A percentile compares a stretch with the other conserved stretches of the same genome.
These are phyloP conservation scores for Maccullochella peelii DNA, from an alignment of 2,113 vertebrate genomes.

Conservation along the genomic window DNA sequence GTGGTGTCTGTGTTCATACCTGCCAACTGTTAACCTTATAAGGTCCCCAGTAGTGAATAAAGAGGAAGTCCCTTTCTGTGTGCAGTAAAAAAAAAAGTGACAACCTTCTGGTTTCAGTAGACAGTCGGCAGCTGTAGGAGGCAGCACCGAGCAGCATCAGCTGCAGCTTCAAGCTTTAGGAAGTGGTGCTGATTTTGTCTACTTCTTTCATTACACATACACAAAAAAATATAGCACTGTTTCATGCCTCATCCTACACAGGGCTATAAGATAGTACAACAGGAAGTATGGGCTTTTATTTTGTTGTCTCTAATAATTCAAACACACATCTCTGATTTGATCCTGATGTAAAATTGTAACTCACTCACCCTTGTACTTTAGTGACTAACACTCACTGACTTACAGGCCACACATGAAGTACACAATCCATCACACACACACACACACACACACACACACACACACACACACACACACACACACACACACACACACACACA, in stretches of 20 bases:
- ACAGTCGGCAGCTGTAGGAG: constrained; percentile 53
- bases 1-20: constrained; percentile 43
- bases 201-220: constrained; percentile 11
- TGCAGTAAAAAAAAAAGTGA: constrained; percentile 39
- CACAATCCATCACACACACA: constrained; percentile 4
- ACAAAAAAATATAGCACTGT: neutral
- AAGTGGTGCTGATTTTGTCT: constrained; percentile 59
- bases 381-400: neutral
- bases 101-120: constrained; percentile 44
- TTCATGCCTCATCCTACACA: neutral
- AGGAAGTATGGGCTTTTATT: constrained; percentile 32
- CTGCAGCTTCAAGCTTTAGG: constrained; percentile 35
- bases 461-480: constrained; percentile 31
- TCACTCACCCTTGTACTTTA: neutral
- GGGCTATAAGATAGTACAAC: neutral
- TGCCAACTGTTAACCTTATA: constrained; percentile 76
- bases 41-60: constrained; percentile 56
- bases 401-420: neutral
- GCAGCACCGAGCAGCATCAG: constrained; percentile 58
- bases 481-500: constrained; percentile 20
- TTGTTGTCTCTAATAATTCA: neutral
- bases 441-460: constrained; percentile 27
- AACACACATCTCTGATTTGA: neutral
- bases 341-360: neutral
- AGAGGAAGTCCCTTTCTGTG: constrained; percentile 65